A percentile compares a stretch with the other conserved stretches of the same genome.
Evolutionary conservation across 2,888 invertebrate genomes (phyloP).

Genomic region (Eristalis pertinax): DNA sequence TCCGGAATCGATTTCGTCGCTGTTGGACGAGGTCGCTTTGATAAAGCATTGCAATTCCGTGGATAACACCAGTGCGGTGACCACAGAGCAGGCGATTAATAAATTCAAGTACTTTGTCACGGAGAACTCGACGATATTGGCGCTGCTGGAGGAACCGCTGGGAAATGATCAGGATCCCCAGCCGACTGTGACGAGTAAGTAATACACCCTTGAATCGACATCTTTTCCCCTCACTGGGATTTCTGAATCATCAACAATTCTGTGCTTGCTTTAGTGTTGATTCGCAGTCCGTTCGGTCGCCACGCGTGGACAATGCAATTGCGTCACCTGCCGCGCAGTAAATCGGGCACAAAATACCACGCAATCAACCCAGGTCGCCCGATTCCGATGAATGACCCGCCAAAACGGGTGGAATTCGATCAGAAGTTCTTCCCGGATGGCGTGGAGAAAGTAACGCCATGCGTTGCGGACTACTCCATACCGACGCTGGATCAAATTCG

Average conservation of each 20-base stretch:
- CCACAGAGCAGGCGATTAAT: constrained; percentile 84
- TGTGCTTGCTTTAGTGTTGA: constrained; percentile 85
- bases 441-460: constrained; percentile 89
- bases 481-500: constrained; percentile 91
- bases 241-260: not conserved
- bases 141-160: constrained; percentile 94
- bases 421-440: constrained; percentile 91
- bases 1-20: constrained; percentile 91
- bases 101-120: constrained; percentile 94
- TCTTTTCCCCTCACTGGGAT: not conserved
- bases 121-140: constrained; percentile 94
- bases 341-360: constrained; percentile 85
- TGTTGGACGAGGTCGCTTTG: constrained; percentile 93
- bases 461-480: constrained; percentile 95
- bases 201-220: not conserved
- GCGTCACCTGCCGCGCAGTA: constrained; percentile 92
- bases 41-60: constrained; percentile 88
- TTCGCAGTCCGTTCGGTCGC: constrained; percentile 96
- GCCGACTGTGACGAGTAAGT: constrained; percentile 89
- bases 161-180: constrained; percentile 97
- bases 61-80: constrained; percentile 75
- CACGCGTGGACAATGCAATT: constrained; percentile 96
- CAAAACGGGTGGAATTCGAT: constrained; percentile 85
- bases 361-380: constrained; percentile 86
- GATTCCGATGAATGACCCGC: constrained; percentile 87